Evolutionary conservation across 2,888 invertebrate species (phyloP), one percentile per base, ranked within the genome.

Genomic region (Melitaea athalia): DNA sequence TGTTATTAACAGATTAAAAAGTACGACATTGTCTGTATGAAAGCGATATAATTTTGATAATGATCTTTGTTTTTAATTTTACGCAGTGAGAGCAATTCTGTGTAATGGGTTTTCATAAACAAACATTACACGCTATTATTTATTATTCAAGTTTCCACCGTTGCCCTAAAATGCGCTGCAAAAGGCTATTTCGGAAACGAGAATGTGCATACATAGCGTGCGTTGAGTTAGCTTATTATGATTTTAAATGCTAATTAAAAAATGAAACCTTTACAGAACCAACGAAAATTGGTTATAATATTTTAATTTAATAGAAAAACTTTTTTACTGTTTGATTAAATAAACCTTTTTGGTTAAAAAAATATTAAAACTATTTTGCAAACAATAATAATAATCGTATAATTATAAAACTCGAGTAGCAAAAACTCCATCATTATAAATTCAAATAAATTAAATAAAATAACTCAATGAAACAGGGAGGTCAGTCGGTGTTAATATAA

Each of bases 101-200:
- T 55, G n/a, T 55, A 55, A 55, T 55, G 53, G 53, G n/a, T 33
- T 55, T 55, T 55, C 53, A 55, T 55, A 31, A 33, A 31, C 31
- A 52, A 55, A 33, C 53, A 55, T 55, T 55, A 55, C 53, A 33
- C 53, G 53, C 31, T 55, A 55, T 55, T 55, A 55, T 55, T 55
- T 55, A 55, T 55, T 55, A 55, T 55, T 55, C 53, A 55, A 55
- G 12, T 55, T 55, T 14, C 31, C 33, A 33, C 31, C 53, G 53
- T 31, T 55, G 53, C 53, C 33, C 31, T 55, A 55, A 55, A 55
- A 55, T 55, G 53, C 53, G 33, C 31, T 55, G 53, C 31, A 55
- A 55, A 55, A 55, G 53, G 53, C 33, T 55, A 55, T 55, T 55
- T 33, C 33, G 33, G 31, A 55, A 55, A 55, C 53, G 53, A 55